These are phyloP conservation scores for Eurytoma adleriae DNA, from an alignment of 2,888 invertebrate species.

Conservation along the genomic window DNA sequence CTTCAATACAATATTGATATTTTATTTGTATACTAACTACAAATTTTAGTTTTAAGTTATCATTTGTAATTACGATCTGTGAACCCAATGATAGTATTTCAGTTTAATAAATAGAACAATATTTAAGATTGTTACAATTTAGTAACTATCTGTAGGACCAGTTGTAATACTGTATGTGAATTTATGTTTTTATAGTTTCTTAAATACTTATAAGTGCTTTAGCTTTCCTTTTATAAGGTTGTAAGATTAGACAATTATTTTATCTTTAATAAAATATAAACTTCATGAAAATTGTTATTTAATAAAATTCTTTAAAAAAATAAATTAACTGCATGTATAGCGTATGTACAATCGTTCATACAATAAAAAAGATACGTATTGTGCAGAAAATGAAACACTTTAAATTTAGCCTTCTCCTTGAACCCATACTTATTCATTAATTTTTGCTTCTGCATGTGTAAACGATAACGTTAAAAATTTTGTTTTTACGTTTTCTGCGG, in stretches of 20 bases:
- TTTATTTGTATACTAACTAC: constrained; percentile 12
- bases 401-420: too few relatives aligned
- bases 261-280: background rate
- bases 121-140: background rate
- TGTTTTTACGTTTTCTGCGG: too few relatives aligned
- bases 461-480: too few relatives aligned
- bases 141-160: constrained; percentile 13
- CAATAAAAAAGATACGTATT: constrained; percentile 14
- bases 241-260: constrained; percentile 4
- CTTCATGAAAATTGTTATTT: constrained; percentile 24
- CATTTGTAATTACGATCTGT: constrained; percentile 1
- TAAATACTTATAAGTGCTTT: background rate
- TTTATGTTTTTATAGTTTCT: constrained; percentile 20
- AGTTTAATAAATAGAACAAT: constrained; percentile 7
- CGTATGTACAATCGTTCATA: background rate
- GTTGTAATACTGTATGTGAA: constrained; percentile 9
- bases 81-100: constrained; percentile 5
- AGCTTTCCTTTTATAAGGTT: constrained; percentile 16
- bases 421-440: too few relatives aligned
- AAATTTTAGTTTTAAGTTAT: constrained; percentile 4
- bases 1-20: constrained; percentile 12
- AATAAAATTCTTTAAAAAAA: constrained; percentile 28
- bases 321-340: constrained; percentile 15
- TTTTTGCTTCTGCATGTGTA: too few relatives aligned
- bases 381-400: constrained; percentile 6